These are phyloP conservation scores for Callimorpha dominula DNA, from an alignment of 2,888 invertebrate genomes.

Conservation along the genomic window DNA sequence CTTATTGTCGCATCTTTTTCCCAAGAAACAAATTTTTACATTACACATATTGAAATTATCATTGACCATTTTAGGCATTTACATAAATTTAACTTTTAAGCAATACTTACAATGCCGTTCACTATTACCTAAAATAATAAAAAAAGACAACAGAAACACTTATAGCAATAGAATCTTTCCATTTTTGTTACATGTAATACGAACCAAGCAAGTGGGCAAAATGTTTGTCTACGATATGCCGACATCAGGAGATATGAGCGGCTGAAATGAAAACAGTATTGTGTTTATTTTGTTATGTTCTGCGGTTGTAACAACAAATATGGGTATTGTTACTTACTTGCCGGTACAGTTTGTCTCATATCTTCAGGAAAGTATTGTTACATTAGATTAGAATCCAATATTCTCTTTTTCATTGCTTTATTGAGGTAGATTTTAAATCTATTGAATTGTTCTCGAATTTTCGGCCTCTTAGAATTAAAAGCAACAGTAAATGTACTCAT, in stretches of 20 bases:
- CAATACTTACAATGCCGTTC: background rate
- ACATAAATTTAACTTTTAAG: too few relatives aligned
- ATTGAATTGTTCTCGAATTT: too few relatives aligned
- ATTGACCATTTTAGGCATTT: too few relatives aligned
- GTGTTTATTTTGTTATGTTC: constrained; percentile 43
- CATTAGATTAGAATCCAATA: background rate
- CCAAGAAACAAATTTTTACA: too few relatives aligned
- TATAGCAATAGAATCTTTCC: constrained; percentile 18
- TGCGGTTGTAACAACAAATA: constrained; percentile 29
- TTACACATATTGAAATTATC: too few relatives aligned
- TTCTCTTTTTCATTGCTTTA: background rate
- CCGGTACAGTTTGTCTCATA: background rate
- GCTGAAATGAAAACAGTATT: constrained; percentile 62
- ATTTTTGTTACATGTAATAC: constrained; percentile 50
- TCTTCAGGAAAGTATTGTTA: background rate
- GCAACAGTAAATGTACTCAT: background rate
- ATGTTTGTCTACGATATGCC: constrained; percentile 59
- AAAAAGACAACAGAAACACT: background rate
- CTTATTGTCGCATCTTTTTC: too few relatives aligned
- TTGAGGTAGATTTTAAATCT: too few relatives aligned
- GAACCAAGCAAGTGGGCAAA: constrained; percentile 58
- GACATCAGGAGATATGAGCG: constrained; percentile 59
- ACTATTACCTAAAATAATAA: background rate
- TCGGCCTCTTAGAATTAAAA: too few relatives aligned
- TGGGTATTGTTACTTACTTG: constrained; percentile 37